phyloP scores from a whole-genome alignment of 1,140 invertebrate genomes.

The Drosophila lini region DNA sequence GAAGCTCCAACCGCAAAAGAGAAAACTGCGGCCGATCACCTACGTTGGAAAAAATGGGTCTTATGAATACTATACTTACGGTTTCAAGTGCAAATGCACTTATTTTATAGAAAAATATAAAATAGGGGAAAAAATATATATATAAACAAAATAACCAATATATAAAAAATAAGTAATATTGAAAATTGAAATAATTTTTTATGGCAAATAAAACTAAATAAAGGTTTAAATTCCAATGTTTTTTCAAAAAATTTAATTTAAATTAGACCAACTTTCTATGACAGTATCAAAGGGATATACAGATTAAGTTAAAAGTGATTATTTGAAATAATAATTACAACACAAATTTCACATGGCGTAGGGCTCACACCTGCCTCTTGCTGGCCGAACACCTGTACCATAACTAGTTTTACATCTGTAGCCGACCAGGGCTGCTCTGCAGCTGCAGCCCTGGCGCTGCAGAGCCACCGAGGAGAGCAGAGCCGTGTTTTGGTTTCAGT shows the following conservation, averaged over 20 bases:
- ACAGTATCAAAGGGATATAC: too few species aligned
- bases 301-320: too few species aligned
- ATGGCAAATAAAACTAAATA: too few species aligned
- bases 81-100: constrained; percentile 16
- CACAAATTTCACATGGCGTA: not conserved
- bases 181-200: too few species aligned
- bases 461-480: constrained; percentile 59
- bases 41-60: constrained; percentile 31
- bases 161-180: too few species aligned
- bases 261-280: too few species aligned
- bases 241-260: too few species aligned
- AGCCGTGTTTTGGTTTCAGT: constrained; percentile 68
- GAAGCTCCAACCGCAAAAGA: constrained; percentile 68
- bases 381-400: constrained; percentile 31
- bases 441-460: constrained; percentile 61
- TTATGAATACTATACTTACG: not conserved
- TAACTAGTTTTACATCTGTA: constrained; percentile 75
- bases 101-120: not conserved
- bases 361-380: not conserved
- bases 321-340: not conserved
- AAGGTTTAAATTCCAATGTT: too few species aligned
- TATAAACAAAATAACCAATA: too few species aligned
- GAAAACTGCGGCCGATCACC: constrained; percentile 72
- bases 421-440: constrained; percentile 50
- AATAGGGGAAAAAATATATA: too few species aligned